These are phyloP conservation scores for Thymallus thymallus DNA, from an alignment of 2,113 vertebrate species.

Conservation along the genomic window DNA sequence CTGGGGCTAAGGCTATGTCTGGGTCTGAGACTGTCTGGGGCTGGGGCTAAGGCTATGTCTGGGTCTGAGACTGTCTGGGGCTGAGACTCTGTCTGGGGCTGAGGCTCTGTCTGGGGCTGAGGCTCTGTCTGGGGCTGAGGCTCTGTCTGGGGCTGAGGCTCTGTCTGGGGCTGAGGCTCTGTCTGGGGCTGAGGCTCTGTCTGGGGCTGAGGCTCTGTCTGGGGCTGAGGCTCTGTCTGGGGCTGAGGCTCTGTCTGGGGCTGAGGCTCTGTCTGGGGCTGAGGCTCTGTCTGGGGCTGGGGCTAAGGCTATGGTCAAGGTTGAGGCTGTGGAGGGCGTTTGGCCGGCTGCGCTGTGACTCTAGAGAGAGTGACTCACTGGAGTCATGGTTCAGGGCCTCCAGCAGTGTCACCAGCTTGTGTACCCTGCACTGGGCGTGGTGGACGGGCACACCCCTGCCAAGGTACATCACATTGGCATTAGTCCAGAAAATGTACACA, in stretches of 20 bases:
- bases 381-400: neutral
- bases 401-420: neutral
- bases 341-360: neutral
- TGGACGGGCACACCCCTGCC: neutral
- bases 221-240: neutral
- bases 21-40: no score
- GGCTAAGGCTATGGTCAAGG: neutral
- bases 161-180: neutral
- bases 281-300: neutral
- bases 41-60: neutral
- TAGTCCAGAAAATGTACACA: neutral
- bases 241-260: neutral
- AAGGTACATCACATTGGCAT: neutral
- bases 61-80: neutral
- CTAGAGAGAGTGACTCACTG: slow-evolving; percentile 31
- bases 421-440: neutral
- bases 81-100: neutral
- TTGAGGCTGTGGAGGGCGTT: neutral
- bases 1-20: neutral
- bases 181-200: neutral
- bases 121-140: neutral
- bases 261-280: neutral
- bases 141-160: neutral
- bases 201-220: neutral
- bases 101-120: neutral